Evolutionary conservation across 2,888 invertebrate genomes (phyloP).

Genomic region (Eremobia ochroleuca): DNA sequence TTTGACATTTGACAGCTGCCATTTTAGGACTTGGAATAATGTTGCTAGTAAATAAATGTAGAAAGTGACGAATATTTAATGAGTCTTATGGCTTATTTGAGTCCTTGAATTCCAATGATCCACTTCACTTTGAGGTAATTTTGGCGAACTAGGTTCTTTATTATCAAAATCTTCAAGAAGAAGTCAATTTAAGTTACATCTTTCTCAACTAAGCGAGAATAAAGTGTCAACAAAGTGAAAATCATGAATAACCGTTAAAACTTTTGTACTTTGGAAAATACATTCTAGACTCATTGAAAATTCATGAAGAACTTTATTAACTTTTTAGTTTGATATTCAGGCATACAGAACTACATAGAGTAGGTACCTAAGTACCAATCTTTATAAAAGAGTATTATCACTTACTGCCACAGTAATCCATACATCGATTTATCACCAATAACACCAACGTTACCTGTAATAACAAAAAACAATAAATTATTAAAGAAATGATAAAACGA

Average conservation of each 20-base stretch:
- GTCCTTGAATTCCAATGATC: background rate
- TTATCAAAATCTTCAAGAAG: background rate
- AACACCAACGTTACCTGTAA: constrained; percentile 52
- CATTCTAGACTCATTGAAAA: constrained; percentile 1
- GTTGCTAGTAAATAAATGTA: background rate
- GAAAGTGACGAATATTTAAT: background rate
- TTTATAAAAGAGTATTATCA: background rate
- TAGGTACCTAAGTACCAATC: background rate
- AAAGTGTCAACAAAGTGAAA: constrained; percentile 24
- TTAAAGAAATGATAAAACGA: constrained; percentile 26
- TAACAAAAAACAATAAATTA: constrained; percentile 56
- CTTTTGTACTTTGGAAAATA: constrained; percentile 13
- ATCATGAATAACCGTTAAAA: constrained; percentile 18
- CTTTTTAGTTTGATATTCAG: constrained; percentile 10
- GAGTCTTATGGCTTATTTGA: background rate
- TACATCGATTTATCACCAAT: constrained; percentile 14
- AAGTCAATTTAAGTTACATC: constrained; percentile 26
- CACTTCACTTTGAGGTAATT: background rate
- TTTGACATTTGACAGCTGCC: constrained; percentile 52
- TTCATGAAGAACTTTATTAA: background rate
- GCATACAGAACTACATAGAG: background rate
- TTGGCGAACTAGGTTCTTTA: background rate
- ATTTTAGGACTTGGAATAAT: constrained; percentile 44
- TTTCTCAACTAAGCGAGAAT: constrained; percentile 19
- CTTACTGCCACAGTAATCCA: constrained; percentile 14